Evolutionary conservation across 2,113 vertebrate genomes (phyloP).

Genomic region (Phrynocephalus versicolor): DNA sequence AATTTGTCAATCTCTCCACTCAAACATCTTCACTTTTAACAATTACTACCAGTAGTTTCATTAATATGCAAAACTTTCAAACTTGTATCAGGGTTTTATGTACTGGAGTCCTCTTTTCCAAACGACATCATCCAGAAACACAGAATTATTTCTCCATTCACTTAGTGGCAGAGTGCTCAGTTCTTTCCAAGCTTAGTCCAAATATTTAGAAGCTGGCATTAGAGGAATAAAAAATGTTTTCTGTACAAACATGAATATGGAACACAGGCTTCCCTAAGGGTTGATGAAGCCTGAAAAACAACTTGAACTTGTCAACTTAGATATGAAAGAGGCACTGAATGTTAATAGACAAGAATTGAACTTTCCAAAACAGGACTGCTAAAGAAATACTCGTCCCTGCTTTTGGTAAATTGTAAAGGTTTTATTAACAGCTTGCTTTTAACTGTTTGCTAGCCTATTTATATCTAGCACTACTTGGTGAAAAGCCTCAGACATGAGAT

Average conservation of each 20-base stretch:
- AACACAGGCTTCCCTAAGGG: constrained; percentile 17
- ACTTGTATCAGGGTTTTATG: background rate
- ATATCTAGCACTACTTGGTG: background rate
- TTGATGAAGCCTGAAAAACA: constrained; percentile 10
- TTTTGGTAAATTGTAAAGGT: background rate
- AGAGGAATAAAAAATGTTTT: constrained; percentile 10
- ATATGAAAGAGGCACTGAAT: background rate
- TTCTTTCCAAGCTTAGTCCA: constrained; percentile 28
- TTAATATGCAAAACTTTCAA: no score
- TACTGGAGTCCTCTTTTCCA: background rate
- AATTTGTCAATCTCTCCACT: no score
- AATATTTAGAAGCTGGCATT: constrained; percentile 31
- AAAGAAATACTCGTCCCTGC: background rate
- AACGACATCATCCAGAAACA: no score
- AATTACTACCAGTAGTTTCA: no score
- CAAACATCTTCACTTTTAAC: no score
- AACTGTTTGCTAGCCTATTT: background rate
- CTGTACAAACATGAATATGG: constrained; percentile 7
- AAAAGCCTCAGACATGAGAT: background rate
- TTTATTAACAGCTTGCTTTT: background rate
- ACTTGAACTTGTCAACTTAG: background rate
- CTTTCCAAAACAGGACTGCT: background rate
- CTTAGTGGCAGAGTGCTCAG: background rate
- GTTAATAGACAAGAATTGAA: background rate
- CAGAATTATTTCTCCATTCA: no score